A percentile compares a stretch with the other conserved stretches of the same genome.
phyloP scores from a whole-genome alignment of 2,888 invertebrate species.

The Ellobium chinense region DNA sequence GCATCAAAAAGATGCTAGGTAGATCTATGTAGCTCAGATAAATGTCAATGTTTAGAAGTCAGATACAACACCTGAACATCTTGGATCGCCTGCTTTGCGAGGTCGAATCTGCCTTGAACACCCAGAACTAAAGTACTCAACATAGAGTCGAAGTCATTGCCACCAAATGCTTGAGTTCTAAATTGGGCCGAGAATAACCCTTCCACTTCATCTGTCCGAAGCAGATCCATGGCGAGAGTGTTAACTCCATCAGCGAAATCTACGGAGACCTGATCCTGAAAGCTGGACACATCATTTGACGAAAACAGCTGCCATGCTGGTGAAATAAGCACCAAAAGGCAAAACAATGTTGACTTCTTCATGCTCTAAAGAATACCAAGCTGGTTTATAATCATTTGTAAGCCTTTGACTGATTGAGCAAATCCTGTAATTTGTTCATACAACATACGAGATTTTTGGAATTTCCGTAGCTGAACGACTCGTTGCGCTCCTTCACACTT shows the following conservation, averaged over 20 bases:
- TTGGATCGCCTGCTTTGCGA: neutral
- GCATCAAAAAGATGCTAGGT: no score
- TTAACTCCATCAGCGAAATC: neutral
- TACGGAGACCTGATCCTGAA: neutral
- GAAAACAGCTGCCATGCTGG: neutral
- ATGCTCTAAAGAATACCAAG: neutral
- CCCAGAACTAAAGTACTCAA: neutral
- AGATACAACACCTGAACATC: neutral
- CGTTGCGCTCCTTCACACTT: no score
- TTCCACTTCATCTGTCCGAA: neutral
- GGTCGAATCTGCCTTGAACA: neutral
- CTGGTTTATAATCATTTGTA: no score
- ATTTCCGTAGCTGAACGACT: no score
- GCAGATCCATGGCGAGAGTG: neutral
- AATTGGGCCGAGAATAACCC: neutral
- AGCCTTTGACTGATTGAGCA: no score
- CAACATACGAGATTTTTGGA: no score
- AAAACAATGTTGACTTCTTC: neutral
- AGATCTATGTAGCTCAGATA: no score
- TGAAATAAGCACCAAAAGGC: neutral
- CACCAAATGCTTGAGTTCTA: neutral
- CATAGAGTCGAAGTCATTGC: neutral
- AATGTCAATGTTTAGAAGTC: no score
- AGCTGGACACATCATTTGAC: neutral
- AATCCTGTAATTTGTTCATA: no score